Evolutionary conservation across 2,113 vertebrate genomes (phyloP).

Genomic region (Nothobranchius furzeri): DNA sequence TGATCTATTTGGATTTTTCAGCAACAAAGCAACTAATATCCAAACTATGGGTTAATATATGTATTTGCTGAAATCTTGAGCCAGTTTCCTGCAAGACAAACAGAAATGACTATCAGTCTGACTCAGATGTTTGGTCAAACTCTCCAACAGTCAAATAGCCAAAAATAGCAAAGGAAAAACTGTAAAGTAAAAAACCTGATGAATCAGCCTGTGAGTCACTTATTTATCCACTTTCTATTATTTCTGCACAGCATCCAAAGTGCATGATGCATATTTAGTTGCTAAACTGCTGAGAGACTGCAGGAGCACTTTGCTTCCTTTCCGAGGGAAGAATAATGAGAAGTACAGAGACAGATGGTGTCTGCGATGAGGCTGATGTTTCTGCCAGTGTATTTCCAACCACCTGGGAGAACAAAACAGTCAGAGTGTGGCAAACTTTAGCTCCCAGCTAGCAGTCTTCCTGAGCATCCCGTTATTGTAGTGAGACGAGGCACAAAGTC

Average conservation of each 20-base stretch:
- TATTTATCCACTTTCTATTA: conserved; percentile 6
- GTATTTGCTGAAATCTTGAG: neutral
- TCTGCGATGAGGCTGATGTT: conserved; percentile 4
- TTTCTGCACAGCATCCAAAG: conserved; percentile 4
- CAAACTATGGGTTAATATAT: neutral
- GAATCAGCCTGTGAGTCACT: conserved; percentile 10
- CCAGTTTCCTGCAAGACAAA: neutral
- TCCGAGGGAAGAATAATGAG: conserved; percentile 27
- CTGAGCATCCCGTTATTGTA: conserved; percentile 44
- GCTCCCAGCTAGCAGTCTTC: conserved; percentile 40
- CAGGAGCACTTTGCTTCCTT: conserved; percentile 27
- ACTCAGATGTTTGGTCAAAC: neutral
- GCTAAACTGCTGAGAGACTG: conserved; percentile 21
- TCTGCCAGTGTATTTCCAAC: conserved; percentile 10
- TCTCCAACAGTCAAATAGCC: neutral
- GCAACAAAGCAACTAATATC: neutral
- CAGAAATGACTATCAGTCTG: neutral
- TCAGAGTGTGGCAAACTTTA: conserved; percentile 8
- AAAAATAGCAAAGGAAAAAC: neutral
- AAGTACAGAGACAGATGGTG: conserved; percentile 53
- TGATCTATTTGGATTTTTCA: too few species aligned
- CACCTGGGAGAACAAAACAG: conserved; percentile 26
- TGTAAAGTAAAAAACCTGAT: neutral
- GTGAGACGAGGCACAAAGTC: neutral
- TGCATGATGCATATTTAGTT: conserved; percentile 28